Base-by-base conservation (phyloP, 2,888 invertebrate genomes). In the Pristionchus entomophagus region DNA sequence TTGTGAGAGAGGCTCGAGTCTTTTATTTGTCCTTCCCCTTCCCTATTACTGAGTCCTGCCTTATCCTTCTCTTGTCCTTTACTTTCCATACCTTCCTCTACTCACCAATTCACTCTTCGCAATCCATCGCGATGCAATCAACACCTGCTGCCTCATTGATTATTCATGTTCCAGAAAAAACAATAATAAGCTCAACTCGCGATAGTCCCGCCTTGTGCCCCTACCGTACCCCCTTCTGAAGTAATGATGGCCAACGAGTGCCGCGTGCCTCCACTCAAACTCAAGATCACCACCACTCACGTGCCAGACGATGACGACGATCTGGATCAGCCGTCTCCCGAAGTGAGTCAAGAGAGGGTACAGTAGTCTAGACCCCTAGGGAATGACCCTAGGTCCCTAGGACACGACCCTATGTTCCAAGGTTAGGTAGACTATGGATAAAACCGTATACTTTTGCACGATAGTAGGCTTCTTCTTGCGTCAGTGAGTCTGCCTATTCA, bases 321-420 rank as follows among this genome's bases (percentile, higher is more conserved):
- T 22, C 29, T 29, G 49, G 78, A 78, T 29, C 81, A 81, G 32
- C 81, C 81, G 26, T 81, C 81, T 22, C 81, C 81, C 53, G 81
- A 81, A 56, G 81, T 81, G 29, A 56, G 81, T 69, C 26, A 10
- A 6, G 8, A 45, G 56, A 56, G 35, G 35, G 17, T 69, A 69
- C 69, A 22, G 41, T 69, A 69, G 69, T 38, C n/a, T n/a, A n/a
- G n/a, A n/a, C n/a, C n/a, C n/a, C n/a, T n/a, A n/a, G n/a, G n/a
- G n/a, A n/a, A n/a, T n/a, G n/a, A n/a, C n/a, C n/a, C n/a, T n/a
- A n/a, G n/a, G n/a, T n/a, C n/a, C n/a, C n/a, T n/a, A n/a, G n/a
- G n/a, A n/a, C n/a, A n/a, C n/a, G n/a, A n/a, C n/a, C n/a, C n/a
- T n/a, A n/a, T n/a, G n/a, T n/a, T n/a, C n/a, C n/a, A n/a, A n/a